Conservation (phyloP, 2,113 vertebrate species). For the Mugil cephalus region DNA sequence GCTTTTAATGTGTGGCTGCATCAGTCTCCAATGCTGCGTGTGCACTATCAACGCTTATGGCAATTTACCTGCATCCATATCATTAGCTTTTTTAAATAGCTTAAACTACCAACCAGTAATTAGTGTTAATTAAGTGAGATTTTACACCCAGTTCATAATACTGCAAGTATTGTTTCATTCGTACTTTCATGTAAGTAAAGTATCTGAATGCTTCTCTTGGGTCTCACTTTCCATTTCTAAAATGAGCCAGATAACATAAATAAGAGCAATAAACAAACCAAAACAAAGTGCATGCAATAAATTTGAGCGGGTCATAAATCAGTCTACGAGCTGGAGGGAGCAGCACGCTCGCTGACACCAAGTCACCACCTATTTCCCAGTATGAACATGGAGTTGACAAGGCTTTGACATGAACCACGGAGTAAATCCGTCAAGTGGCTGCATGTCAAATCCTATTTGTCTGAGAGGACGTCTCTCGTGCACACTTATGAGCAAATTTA, state of each 20-base stretch:
- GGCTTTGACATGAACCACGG: constrained; percentile 59
- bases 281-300: neutral
- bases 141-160: too few relatives aligned
- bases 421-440: constrained; percentile 65
- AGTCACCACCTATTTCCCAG: constrained; percentile 20
- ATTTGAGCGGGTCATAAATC: neutral
- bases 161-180: too few relatives aligned
- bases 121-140: too few relatives aligned
- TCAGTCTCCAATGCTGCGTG: too few relatives aligned
- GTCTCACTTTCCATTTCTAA: neutral
- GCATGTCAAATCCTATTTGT: constrained; percentile 66
- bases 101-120: too few relatives aligned
- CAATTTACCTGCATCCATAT: too few relatives aligned
- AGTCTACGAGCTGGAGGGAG: neutral
- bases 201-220: too few relatives aligned
- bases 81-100: too few relatives aligned
- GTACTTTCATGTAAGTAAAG: too few relatives aligned
- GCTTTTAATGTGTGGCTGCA: too few relatives aligned
- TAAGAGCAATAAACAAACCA: neutral
- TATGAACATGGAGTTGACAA: constrained; percentile 20
- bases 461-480: constrained; percentile 50
- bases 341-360: neutral
- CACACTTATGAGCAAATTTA: constrained; percentile 58
- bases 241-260: neutral
- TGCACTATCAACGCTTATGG: too few relatives aligned